Evolutionary conservation across 2,797 vertebrate genomes (phyloP).

Genomic region (Hemibagrus guttatus): DNA sequence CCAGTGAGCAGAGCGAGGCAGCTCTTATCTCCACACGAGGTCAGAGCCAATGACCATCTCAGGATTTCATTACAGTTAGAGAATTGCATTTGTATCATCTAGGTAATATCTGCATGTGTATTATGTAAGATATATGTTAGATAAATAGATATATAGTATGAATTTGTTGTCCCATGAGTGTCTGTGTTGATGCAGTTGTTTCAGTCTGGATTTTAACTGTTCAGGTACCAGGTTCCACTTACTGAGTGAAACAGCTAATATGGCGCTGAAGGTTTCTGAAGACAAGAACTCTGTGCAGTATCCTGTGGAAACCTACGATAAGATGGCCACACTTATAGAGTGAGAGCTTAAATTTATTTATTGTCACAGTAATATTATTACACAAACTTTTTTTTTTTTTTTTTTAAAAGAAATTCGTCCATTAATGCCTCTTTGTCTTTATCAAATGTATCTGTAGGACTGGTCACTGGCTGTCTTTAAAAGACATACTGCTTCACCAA

Average conservation of each 20-base stretch:
- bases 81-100: not conserved
- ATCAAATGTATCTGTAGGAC: not conserved
- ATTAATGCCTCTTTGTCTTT: not conserved
- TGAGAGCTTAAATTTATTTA: constrained; percentile 60
- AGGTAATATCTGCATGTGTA: not conserved
- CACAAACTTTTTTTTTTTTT: not conserved
- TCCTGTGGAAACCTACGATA: constrained; percentile 61
- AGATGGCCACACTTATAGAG: constrained; percentile 67
- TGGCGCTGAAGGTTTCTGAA: constrained; percentile 72
- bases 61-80: not conserved
- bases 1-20: constrained; percentile 94
- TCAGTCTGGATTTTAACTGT: constrained; percentile 3
- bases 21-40: constrained; percentile 95
- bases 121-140: not conserved
- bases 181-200: not conserved
- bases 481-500: not conserved
- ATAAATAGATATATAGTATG: not conserved
- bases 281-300: constrained; percentile 73
- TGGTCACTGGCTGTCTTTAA: not conserved
- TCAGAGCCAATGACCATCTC: constrained; percentile 57
- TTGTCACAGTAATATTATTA: not conserved
- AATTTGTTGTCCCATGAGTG: not conserved
- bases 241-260: constrained; percentile 76
- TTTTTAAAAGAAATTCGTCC: not conserved
- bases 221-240: constrained; percentile 79